These are phyloP conservation scores for Dinocampus coccinellae DNA, from an alignment of 2,888 invertebrate species.

Conservation along the genomic window DNA sequence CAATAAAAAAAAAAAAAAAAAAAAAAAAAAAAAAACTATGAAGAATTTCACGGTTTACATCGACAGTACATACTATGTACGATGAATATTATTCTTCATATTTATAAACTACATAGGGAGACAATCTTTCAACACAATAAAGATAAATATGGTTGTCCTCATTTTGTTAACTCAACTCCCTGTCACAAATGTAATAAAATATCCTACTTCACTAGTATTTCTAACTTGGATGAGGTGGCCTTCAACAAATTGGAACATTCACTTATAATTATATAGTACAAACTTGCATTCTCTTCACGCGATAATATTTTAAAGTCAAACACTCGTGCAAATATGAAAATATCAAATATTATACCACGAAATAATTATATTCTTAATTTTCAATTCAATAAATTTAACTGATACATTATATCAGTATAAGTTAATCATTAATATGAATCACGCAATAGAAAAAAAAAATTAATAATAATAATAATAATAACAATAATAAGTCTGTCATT, in stretches of 20 bases:
- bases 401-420: background rate
- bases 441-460: no score
- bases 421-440: no score
- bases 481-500: no score
- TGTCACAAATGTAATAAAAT: constrained; percentile 43
- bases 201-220: constrained; percentile 36
- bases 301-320: constrained; percentile 38
- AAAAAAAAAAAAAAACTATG: background rate
- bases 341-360: background rate
- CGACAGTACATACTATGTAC: background rate
- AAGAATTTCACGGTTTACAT: background rate
- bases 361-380: background rate
- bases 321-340: background rate
- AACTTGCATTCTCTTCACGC: constrained; percentile 47
- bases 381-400: background rate
- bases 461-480: no score
- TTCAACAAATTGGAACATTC: constrained; percentile 60
- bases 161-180: constrained; percentile 27
- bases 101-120: background rate
- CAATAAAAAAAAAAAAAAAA: background rate
- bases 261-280: constrained; percentile 47
- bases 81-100: background rate
- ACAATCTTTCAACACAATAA: constrained; percentile 27
- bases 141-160: constrained; percentile 19
- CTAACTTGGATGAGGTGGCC: constrained; percentile 51